These are phyloP conservation scores for Orthosia gracilis DNA, from an alignment of 2,888 invertebrate species.

Conservation along the genomic window DNA sequence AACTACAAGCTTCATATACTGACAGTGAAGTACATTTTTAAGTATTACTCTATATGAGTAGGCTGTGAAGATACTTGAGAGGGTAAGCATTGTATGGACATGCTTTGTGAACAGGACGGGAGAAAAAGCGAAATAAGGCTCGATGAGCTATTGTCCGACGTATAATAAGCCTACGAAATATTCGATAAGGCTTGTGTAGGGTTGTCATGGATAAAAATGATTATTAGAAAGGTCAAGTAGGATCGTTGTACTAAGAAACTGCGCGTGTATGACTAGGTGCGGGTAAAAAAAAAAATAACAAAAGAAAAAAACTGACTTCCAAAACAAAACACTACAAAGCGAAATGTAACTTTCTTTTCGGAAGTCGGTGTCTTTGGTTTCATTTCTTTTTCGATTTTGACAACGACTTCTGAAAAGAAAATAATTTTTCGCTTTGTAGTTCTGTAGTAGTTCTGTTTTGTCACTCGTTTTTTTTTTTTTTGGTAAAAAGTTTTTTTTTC, in stretches of 20 bases:
- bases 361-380: too few relatives aligned
- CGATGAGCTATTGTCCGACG: slow-evolving; percentile 69
- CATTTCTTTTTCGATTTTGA: too few relatives aligned
- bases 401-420: too few relatives aligned
- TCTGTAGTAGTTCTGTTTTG: too few relatives aligned
- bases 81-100: slow-evolving; percentile 72
- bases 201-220: slow-evolving; percentile 24
- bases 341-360: too few relatives aligned
- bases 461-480: too few relatives aligned
- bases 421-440: too few relatives aligned
- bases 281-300: too few relatives aligned
- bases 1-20: slow-evolving; percentile 17
- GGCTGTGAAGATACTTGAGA: slow-evolving; percentile 72
- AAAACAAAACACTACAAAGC: too few relatives aligned
- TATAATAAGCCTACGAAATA: slow-evolving; percentile 71
- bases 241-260: background rate
- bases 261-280: background rate
- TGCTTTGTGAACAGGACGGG: slow-evolving; percentile 73
- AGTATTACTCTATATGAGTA: slow-evolving; percentile 45
- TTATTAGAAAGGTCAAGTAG: background rate
- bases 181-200: slow-evolving; percentile 68
- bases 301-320: too few relatives aligned
- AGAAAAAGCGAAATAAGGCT: slow-evolving; percentile 66
- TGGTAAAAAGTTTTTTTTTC: too few relatives aligned
- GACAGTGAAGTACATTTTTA: slow-evolving; percentile 44